A percentile compares a stretch with the other conserved stretches of the same genome.
phyloP scores from a whole-genome alignment of 2,888 invertebrate species.

The Spodoptera littoralis region DNA sequence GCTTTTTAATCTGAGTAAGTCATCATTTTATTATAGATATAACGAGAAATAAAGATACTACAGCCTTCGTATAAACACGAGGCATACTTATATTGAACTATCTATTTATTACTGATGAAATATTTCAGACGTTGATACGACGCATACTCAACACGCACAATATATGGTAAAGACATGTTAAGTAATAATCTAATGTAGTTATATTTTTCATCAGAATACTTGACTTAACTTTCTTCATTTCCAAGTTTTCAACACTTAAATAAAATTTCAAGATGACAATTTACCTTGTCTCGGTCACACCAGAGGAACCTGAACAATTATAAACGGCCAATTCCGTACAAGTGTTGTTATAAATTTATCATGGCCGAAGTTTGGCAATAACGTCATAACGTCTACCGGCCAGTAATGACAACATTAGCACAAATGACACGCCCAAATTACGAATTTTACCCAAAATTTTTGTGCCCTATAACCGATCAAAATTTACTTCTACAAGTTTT shows the following conservation, averaged over 20 bases:
- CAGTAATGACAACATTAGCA: conserved; percentile 74
- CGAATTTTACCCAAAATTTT: conserved; percentile 67
- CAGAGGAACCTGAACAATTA: conserved; percentile 33
- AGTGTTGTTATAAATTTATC: conserved; percentile 54
- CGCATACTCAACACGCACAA: too few species aligned
- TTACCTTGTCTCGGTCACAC: conserved; percentile 1
- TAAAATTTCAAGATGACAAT: conserved; percentile 16
- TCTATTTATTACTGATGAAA: too few species aligned
- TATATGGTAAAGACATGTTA: too few species aligned
- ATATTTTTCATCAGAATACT: too few species aligned
- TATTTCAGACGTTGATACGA: too few species aligned
- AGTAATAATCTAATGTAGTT: too few species aligned
- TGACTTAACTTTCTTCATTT: too few species aligned
- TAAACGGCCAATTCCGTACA: conserved; percentile 47
- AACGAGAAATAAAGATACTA: too few species aligned
- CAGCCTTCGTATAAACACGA: too few species aligned
- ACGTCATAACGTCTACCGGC: conserved; percentile 52
- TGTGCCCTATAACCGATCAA: conserved; percentile 71
- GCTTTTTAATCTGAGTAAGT: too few species aligned
- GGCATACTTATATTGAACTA: too few species aligned
- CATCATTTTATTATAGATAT: too few species aligned
- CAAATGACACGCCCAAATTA: conserved; percentile 76
- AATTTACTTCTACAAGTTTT: conserved; percentile 69
- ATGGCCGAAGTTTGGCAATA: conserved; percentile 56
- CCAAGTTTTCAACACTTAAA: neutral